Base-by-base conservation (phyloP, 1,140 invertebrate genomes). In the Drosophila sucinea region DNA sequence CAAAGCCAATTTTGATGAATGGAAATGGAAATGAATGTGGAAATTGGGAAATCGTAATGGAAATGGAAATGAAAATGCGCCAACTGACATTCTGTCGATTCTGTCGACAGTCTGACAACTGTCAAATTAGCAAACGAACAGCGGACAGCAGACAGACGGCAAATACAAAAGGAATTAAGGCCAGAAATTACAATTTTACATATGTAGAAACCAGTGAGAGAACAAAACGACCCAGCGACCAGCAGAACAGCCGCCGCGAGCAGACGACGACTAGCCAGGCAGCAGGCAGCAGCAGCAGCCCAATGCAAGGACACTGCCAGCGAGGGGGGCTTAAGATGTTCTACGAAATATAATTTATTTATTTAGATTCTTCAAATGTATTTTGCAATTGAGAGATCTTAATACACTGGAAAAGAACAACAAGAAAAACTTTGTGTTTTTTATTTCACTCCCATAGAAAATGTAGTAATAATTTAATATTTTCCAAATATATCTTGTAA, bases 1-100 rank as follows among this genome's bases (percentile, higher is more conserved):
- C 84, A 89, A 74, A 87, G 85, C 84, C 80, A 89, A 87, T 89
- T 87, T 89, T 89, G 77, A 87, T 87, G 84, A 89, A 87, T 87
- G 77, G 77, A 79, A 76, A 63, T 68, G 54, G 51, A 64, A 79
- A 75, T 67, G 68, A 29, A 64, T 71, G 71, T 68, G 29, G 62
- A 57, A 67, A 64, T 58, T 27, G 51, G 62, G 17, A 35, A 17
- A 29, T 30, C n/a, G 35, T 8, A 60, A 67, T 73, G 10, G 33
- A 70, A 63, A 54, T 71, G 8, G 47, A 68, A 69, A 75, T 78
- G 7, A 61, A 61, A 78, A 69, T 67, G 63, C 62, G 33, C 55
- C 44, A 62, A 67, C 66, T 54, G 25, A 56, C 40, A 63, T 65
- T 62, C 32, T 51, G 41, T 72, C 38, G 65, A 58, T 65, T 32